Conservation (phyloP, 53 echinoderm and acorn worm species). For the Paelopatides confundens region DNA sequence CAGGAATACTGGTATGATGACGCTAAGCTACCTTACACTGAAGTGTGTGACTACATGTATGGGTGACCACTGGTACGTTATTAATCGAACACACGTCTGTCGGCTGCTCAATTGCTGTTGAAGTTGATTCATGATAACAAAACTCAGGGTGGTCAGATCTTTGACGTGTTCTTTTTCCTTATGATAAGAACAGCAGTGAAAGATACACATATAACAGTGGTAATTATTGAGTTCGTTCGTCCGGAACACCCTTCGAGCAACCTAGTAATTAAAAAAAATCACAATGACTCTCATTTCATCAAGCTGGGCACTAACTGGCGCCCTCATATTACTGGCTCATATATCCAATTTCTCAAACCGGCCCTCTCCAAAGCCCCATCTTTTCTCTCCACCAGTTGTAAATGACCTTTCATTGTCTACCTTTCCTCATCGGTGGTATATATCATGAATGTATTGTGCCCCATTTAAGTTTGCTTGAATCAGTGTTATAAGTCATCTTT, state of each 20-base stretch:
- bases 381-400: not conserved
- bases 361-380: not conserved
- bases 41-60: no score
- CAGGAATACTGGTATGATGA: no score
- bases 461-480: not conserved
- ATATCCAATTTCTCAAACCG: not conserved
- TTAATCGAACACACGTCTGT: no score
- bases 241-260: not conserved
- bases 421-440: not conserved
- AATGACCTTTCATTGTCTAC: not conserved
- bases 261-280: slow-evolving; percentile 9
- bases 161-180: not conserved
- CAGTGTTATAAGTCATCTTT: not conserved
- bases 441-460: not conserved
- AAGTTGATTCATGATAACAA: no score
- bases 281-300: slow-evolving; percentile 28
- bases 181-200: not conserved
- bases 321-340: not conserved
- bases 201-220: not conserved
- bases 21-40: no score
- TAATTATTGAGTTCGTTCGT: not conserved
- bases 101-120: no score
- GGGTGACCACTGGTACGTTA: no score
- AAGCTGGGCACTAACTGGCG: slow-evolving; percentile 18
- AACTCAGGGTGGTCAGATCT: no score